Conservation (phyloP, 2,888 invertebrate genomes). For the Macropis europaea region DNA sequence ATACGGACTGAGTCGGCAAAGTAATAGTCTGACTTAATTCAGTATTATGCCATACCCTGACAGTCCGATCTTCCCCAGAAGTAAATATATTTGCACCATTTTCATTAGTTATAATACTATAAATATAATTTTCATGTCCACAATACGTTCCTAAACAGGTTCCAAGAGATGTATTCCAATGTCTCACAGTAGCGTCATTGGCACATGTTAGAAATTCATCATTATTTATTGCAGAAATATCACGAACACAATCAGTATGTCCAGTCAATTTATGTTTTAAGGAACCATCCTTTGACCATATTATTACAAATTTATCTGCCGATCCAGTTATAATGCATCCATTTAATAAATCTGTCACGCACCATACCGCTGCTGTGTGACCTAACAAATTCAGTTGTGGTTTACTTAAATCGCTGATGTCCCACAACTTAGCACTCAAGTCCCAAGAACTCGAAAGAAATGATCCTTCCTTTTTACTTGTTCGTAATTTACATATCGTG, state of each 20-base stretch:
- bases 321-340: constrained; percentile 90
- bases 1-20: constrained; percentile 93
- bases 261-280: constrained; percentile 81
- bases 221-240: constrained; percentile 86
- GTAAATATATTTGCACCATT: constrained; percentile 87
- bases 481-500: constrained; percentile 83
- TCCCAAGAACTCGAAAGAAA: constrained; percentile 97
- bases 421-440: constrained; percentile 92
- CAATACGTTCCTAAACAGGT: constrained; percentile 88
- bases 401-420: constrained; percentile 79
- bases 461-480: constrained; percentile 79
- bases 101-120: constrained; percentile 80
- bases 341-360: constrained; percentile 82
- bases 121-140: constrained; percentile 95
- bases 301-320: constrained; percentile 93
- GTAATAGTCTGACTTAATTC: constrained; percentile 85
- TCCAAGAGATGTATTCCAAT: constrained; percentile 90
- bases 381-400: constrained; percentile 84
- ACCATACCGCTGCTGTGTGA: constrained; percentile 94
- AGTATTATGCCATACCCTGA: constrained; percentile 89
- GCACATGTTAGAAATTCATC: constrained; percentile 92
- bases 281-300: constrained; percentile 88
- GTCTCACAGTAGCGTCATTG: constrained; percentile 93
- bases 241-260: constrained; percentile 96
- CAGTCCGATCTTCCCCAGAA: constrained; percentile 93